phyloP scores from a whole-genome alignment of 1,140 invertebrate species.

The Thaumatotibia leucotreta region DNA sequence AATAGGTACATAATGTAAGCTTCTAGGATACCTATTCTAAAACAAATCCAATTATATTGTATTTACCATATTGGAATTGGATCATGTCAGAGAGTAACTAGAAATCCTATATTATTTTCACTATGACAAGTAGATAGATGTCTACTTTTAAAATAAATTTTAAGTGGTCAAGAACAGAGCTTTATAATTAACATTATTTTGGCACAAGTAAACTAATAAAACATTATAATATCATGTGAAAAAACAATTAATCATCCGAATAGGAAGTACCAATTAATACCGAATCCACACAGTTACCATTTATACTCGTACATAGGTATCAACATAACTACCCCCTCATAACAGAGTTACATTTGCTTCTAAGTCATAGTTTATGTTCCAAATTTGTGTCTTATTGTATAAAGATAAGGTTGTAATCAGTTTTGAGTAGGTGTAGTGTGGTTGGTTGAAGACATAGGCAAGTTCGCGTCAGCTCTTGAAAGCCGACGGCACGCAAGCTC shows the following conservation, averaged over 20 bases:
- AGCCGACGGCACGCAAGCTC: constrained; percentile 60
- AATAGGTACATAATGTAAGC: no score
- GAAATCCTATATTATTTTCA: no score
- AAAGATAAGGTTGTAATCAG: constrained; percentile 16
- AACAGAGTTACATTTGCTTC: constrained; percentile 9
- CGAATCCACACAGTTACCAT: constrained; percentile 27
- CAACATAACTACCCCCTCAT: constrained; percentile 15
- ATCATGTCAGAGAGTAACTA: no score
- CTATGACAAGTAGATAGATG: no score
- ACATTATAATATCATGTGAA: not conserved
- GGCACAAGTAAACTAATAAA: not conserved
- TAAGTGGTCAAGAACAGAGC: no score
- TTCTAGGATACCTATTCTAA: no score
- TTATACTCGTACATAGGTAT: constrained; percentile 20
- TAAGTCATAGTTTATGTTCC: not conserved
- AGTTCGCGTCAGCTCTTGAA: constrained; percentile 37
- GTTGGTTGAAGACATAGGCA: constrained; percentile 37
- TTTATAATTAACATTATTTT: no score
- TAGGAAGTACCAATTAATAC: constrained; percentile 27
- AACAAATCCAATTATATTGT: no score
- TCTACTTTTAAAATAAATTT: no score
- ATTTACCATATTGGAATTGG: no score
- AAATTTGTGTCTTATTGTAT: constrained; percentile 18
- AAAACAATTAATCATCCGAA: constrained; percentile 23
- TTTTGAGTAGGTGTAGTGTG: not conserved